phyloP scores from a whole-genome alignment of 1,140 invertebrate species.

The Pseudomyrmex cubaensis region DNA sequence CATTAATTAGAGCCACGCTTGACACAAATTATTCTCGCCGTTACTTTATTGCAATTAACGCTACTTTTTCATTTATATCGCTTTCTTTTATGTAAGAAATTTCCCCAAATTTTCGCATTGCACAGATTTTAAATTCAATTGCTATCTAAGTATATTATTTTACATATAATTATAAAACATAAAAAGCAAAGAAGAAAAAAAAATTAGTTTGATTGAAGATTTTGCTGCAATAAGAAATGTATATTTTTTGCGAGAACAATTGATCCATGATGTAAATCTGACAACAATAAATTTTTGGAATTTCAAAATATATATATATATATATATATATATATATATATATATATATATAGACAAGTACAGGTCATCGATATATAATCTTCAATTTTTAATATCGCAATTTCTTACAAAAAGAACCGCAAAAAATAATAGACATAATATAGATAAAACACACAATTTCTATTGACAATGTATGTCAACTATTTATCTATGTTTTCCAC shows the following conservation, averaged over 20 bases:
- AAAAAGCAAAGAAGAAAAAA: no score
- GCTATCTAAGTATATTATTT: background rate
- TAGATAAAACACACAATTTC: slow-evolving; percentile 6
- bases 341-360: no score
- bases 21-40: background rate
- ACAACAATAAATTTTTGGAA: no score
- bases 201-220: background rate
- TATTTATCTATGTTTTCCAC: background rate
- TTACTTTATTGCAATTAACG: background rate
- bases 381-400: no score
- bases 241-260: no score
- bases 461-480: slow-evolving; percentile 42
- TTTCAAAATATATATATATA: no score
- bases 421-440: background rate
- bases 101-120: no score
- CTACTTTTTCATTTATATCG: background rate
- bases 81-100: background rate
- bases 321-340: no score
- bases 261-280: no score
- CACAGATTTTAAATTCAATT: slow-evolving; percentile 12
- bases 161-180: no score
- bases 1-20: background rate
- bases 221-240: background rate
- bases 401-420: background rate
- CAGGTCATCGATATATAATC: no score